Evolutionary conservation across 2,113 vertebrate species (phyloP).

Genomic region (Protobothrops flavoviridis): DNA sequence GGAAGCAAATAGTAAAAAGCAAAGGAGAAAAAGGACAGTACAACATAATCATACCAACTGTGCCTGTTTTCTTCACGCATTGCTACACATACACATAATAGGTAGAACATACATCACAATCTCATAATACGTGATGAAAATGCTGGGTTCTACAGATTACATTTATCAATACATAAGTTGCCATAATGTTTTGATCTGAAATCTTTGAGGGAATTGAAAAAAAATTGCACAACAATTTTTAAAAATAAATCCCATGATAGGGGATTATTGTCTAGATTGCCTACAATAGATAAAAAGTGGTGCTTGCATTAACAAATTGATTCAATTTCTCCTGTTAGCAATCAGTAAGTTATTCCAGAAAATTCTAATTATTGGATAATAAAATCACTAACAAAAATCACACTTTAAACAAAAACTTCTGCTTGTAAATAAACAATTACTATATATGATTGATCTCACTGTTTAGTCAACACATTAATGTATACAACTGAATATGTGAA

Average conservation of each 20-base stretch:
- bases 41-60: background rate
- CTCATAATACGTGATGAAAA: background rate
- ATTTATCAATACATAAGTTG: background rate
- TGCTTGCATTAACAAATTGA: background rate
- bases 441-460: background rate
- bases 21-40: background rate
- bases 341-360: background rate
- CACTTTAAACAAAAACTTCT: background rate
- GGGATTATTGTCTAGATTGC: background rate
- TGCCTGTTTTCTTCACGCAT: background rate
- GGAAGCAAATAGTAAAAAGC: background rate
- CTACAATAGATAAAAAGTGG: background rate
- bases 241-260: background rate
- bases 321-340: background rate
- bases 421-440: background rate
- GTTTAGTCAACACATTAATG: background rate
- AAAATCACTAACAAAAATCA: background rate
- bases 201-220: background rate
- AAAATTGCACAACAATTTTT: background rate
- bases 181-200: background rate
- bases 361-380: background rate
- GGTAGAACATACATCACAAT: background rate
- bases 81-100: background rate
- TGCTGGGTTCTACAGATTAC: background rate
- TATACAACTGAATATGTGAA: background rate